A percentile compares a stretch with the other conserved stretches of the same genome.
Evolutionary conservation across 2,797 vertebrate genomes (phyloP).

Genomic region (Echeneis naucrates): DNA sequence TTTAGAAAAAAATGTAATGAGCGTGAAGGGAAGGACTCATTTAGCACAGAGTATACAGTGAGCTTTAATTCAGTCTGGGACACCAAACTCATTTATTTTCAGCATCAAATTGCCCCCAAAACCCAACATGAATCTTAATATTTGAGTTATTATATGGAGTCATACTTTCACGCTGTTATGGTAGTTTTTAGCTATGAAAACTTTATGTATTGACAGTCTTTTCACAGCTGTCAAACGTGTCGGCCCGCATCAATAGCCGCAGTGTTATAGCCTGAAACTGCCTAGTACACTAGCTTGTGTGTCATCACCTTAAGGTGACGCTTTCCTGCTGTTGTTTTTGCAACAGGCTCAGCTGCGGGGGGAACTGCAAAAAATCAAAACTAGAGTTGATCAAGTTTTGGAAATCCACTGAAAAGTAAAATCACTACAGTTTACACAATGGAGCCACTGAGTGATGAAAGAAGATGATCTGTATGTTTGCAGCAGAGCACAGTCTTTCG

Average conservation of each 20-base stretch:
- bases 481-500: constrained; percentile 21
- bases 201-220: background rate
- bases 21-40: too few species aligned
- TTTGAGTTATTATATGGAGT: too few species aligned
- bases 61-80: background rate
- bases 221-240: background rate
- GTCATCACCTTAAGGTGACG: background rate
- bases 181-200: background rate
- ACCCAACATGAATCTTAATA: background rate
- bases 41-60: background rate
- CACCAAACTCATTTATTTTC: background rate
- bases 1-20: too few species aligned
- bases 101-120: background rate
- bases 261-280: background rate
- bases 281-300: background rate
- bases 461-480: constrained; percentile 20
- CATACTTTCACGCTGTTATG: background rate
- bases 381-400: constrained; percentile 23
- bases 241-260: background rate
- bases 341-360: background rate
- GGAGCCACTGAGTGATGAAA: constrained; percentile 15
- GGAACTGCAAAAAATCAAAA: constrained; percentile 37
- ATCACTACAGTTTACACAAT: constrained; percentile 25
- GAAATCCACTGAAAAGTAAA: constrained; percentile 16
- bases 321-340: constrained; percentile 5